A percentile compares a stretch with the other conserved stretches of the same genome.
phyloP scores from a whole-genome alignment of 2,797 vertebrate genomes.

The Epinephelus awoara region DNA sequence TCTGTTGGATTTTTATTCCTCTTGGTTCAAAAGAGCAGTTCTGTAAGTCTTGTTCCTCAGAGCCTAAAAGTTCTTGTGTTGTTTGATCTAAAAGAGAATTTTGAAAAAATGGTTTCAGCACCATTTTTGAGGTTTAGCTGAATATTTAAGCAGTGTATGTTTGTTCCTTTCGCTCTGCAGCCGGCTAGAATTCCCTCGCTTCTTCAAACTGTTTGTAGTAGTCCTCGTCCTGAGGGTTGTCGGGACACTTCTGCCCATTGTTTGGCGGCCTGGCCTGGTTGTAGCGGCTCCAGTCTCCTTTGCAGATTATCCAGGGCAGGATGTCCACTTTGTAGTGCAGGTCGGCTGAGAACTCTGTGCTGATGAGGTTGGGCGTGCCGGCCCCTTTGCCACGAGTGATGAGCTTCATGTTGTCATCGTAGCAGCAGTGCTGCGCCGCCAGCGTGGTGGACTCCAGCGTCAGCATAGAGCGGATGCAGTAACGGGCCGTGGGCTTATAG shows the following conservation, averaged over 20 bases:
- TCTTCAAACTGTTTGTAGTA: conserved; percentile 94
- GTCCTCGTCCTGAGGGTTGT: conserved; percentile 91
- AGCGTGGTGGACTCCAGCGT: conserved; percentile 92
- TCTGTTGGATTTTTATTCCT: conserved; percentile 48
- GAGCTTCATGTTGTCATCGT: conserved; percentile 90
- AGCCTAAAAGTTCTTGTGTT: conserved; percentile 51
- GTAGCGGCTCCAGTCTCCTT: conserved; percentile 97
- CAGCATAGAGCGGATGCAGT: conserved; percentile 95
- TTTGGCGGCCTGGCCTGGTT: conserved; percentile 92
- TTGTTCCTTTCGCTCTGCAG: neutral
- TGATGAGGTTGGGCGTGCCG: conserved; percentile 93
- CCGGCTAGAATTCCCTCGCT: conserved; percentile 88
- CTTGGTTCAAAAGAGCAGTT: conserved; percentile 55
- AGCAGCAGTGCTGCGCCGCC: conserved; percentile 96
- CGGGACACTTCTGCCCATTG: conserved; percentile 89
- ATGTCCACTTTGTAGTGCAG: conserved; percentile 97
- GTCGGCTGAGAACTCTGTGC: conserved; percentile 94
- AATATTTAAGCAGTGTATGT: conserved; percentile 43
- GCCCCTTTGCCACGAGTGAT: conserved; percentile 95
- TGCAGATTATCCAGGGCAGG: conserved; percentile 96
- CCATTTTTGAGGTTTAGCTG: conserved; percentile 60
- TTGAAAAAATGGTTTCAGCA: conserved; percentile 49
- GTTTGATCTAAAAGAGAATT: conserved; percentile 49
- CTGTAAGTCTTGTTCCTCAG: conserved; percentile 55
- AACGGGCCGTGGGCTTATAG: conserved; percentile 92